Percentiles rank a stretch among this genome's conserved stretches.
Conservation (phyloP, 2,888 invertebrate species). For the Leucophenga maculata region DNA sequence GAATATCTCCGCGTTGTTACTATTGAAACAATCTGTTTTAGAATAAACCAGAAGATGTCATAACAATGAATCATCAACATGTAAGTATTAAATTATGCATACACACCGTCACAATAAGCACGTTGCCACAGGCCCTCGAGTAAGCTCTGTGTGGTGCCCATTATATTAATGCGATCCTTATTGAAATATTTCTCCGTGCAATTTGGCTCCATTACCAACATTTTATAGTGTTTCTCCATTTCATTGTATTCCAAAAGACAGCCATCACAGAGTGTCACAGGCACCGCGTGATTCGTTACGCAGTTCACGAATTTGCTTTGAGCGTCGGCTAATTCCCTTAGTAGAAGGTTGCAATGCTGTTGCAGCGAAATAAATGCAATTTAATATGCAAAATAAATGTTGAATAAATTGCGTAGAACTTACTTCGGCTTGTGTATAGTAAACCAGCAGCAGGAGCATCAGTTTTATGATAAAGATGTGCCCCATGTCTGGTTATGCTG, state of each 20-base stretch:
- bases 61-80: background rate
- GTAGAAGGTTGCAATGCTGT: conserved; percentile 33
- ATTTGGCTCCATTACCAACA: conserved; percentile 34
- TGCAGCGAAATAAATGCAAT: too few relatives aligned
- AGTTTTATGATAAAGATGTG: background rate
- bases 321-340: conserved; percentile 40
- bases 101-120: conserved; percentile 59
- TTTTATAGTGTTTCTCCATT: conserved; percentile 32
- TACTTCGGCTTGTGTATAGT: background rate
- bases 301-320: conserved; percentile 53
- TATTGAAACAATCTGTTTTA: conserved; percentile 52
- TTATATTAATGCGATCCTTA: conserved; percentile 62
- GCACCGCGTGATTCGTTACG: conserved; percentile 50
- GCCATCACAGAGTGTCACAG: conserved; percentile 50
- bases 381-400: background rate
- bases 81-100: background rate
- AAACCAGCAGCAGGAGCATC: background rate
- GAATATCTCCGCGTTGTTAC: conserved; percentile 42
- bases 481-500: background rate
- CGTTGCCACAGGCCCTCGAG: conserved; percentile 57
- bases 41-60: background rate
- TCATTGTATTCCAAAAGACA: conserved; percentile 27
- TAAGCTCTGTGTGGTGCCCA: conserved; percentile 49
- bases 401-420: background rate
- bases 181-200: conserved; percentile 55